Evolutionary conservation across 2,113 vertebrate genomes (phyloP).

Genomic region (Panurus biarmicus): DNA sequence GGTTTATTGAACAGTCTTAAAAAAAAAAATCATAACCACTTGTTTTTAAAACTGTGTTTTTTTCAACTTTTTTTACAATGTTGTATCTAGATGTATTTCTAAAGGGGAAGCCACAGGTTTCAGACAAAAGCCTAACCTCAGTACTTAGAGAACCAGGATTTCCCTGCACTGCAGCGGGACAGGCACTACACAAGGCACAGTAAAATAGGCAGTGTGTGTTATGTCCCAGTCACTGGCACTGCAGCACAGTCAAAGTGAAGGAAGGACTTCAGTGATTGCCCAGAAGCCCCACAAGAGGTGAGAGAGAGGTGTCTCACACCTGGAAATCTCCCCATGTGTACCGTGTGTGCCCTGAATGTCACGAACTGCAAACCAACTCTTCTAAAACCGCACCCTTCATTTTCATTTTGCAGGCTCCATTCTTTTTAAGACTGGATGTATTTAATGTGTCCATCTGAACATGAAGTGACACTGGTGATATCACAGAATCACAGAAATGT

Average conservation of each 20-base stretch:
- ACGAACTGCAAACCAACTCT: background rate
- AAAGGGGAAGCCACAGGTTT: background rate
- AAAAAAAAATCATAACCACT: background rate
- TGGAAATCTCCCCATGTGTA: background rate
- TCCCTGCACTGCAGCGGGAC: background rate
- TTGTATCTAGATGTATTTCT: background rate
- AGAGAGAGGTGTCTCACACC: background rate
- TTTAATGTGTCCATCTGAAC: background rate
- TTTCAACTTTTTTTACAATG: background rate
- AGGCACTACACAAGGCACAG: background rate
- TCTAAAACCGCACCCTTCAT: background rate
- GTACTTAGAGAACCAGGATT: background rate
- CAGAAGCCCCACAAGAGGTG: background rate
- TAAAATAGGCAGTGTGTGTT: background rate
- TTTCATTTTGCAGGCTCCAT: background rate
- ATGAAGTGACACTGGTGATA: fast-evolving
- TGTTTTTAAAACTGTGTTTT: background rate
- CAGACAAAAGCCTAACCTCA: background rate
- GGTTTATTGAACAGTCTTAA: background rate
- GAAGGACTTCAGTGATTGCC: background rate
- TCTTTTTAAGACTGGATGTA: background rate
- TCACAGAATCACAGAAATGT: no score
- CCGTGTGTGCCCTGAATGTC: background rate
- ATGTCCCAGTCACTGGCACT: background rate
- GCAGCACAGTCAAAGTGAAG: background rate